These are phyloP conservation scores for Diploptera punctata DNA, from an alignment of 2,888 invertebrate genomes.

Conservation along the genomic window DNA sequence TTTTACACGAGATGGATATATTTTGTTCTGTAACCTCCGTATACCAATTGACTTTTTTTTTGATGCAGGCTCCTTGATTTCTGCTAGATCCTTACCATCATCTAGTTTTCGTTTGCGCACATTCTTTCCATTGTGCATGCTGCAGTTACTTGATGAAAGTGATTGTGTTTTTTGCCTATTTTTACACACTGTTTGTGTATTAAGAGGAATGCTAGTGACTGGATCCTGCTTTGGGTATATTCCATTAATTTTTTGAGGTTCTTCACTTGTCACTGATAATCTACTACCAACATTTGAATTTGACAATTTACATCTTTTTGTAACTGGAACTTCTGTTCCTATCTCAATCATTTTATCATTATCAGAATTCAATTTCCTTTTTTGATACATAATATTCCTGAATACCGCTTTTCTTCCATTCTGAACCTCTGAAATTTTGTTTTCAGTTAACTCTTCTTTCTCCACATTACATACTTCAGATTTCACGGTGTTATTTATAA, in stretches of 20 bases:
- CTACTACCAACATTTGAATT: background rate
- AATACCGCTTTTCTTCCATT: slow-evolving; percentile 3
- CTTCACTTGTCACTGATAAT: background rate
- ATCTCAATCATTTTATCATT: background rate
- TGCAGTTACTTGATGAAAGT: slow-evolving; percentile 35
- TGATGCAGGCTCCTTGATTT: slow-evolving; percentile 36
- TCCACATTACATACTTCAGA: slow-evolving; percentile 13
- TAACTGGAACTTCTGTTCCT: slow-evolving; percentile 17
- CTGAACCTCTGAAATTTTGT: background rate
- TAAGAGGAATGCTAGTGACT: background rate
- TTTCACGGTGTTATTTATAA: slow-evolving; percentile 28
- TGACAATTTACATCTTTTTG: slow-evolving; percentile 36
- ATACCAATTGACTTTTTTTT: slow-evolving; percentile 27
- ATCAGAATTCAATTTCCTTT: slow-evolving; percentile 27
- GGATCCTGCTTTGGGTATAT: background rate
- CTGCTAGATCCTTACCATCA: slow-evolving; percentile 30
- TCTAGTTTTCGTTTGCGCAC: slow-evolving; percentile 36
- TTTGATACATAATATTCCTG: slow-evolving; percentile 11
- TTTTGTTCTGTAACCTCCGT: slow-evolving; percentile 30
- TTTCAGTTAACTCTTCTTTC: slow-evolving; percentile 4
- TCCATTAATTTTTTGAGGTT: background rate
- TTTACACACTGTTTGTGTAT: slow-evolving; percentile 21
- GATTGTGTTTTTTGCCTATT: slow-evolving; percentile 34
- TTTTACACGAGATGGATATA: slow-evolving; percentile 32
- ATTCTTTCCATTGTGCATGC: slow-evolving; percentile 26